phyloP scores from a whole-genome alignment of 2,888 invertebrate species.

The Embidobia sp. region DNA sequence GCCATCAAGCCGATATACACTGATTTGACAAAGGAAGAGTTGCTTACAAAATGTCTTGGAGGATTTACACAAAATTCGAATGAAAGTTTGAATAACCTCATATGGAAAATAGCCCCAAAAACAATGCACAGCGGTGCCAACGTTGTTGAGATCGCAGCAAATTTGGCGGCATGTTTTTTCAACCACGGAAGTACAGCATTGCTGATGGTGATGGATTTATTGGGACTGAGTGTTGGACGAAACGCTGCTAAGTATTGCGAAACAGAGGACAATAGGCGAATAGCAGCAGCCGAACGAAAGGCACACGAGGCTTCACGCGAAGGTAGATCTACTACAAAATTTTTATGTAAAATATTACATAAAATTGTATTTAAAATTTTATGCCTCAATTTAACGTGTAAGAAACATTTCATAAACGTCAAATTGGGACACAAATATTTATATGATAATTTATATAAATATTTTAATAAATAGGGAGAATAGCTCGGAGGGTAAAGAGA shows the following conservation, averaged over 20 bases:
- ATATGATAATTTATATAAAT: neutral
- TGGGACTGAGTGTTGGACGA: too few species aligned
- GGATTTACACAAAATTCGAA: constrained; percentile 46
- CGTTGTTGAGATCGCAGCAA: constrained; percentile 36
- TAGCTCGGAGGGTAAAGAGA: constrained; percentile 11
- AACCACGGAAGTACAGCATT: too few species aligned
- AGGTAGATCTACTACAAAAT: too few species aligned
- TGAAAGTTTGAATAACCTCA: constrained; percentile 62
- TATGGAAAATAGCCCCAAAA: constrained; percentile 63
- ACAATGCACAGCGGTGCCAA: constrained; percentile 31
- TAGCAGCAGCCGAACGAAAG: constrained; percentile 30
- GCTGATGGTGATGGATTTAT: too few species aligned
- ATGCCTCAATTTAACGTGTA: constrained; percentile 5
- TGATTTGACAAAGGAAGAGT: constrained; percentile 60
- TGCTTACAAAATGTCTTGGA: constrained; percentile 25
- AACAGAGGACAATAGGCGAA: too few species aligned
- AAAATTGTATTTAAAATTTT: too few species aligned
- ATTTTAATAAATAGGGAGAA: constrained; percentile 13
- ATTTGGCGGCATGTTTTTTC: too few species aligned
- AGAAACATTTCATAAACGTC: constrained; percentile 5
- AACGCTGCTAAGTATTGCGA: too few species aligned
- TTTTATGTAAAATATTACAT: too few species aligned
- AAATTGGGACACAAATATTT: constrained; percentile 5
- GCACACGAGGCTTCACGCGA: constrained; percentile 20
- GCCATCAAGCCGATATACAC: constrained; percentile 65